phyloP scores from a whole-genome alignment of 2,888 invertebrate genomes.

The Lasioglossum pauxillum region DNA sequence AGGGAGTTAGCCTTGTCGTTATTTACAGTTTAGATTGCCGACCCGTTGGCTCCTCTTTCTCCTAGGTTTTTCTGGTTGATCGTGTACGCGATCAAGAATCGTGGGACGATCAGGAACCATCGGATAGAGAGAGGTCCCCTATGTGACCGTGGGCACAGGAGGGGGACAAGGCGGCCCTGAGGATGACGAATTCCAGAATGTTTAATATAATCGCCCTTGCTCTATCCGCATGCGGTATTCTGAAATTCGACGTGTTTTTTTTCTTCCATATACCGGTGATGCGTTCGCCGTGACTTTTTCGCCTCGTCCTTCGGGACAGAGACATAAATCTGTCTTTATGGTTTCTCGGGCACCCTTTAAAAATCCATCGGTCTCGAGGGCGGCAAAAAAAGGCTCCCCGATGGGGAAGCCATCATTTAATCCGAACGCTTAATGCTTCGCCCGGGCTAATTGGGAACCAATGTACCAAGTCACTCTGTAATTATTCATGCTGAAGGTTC shows the following conservation, averaged over 20 bases:
- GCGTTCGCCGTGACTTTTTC: not conserved
- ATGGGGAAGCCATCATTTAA: conserved; percentile 21
- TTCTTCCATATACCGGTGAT: conserved; percentile 12
- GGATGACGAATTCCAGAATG: conserved; percentile 61
- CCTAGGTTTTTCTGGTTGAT: not conserved
- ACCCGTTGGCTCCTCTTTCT: not conserved
- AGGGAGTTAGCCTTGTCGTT: not conserved
- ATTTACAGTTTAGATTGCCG: not conserved
- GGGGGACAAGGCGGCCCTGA: conserved; percentile 53
- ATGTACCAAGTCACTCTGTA: not conserved
- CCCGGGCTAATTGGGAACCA: conserved; percentile 20
- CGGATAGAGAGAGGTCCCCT: conserved; percentile 23
- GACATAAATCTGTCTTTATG: conserved; percentile 44
- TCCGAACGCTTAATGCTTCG: conserved; percentile 8
- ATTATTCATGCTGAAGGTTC: not conserved
- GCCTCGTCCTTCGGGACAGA: conserved; percentile 8
- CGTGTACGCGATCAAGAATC: conserved; percentile 26
- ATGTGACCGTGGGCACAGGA: not conserved
- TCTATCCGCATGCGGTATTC: conserved; percentile 44
- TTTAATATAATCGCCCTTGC: conserved; percentile 49
- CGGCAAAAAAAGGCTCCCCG: conserved; percentile 10
- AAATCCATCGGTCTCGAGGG: conserved; percentile 5
- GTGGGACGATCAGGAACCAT: not conserved
- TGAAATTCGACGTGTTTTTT: conserved; percentile 24
- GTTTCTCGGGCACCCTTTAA: conserved; percentile 21